Evolutionary conservation across 2,888 invertebrate genomes (phyloP).

Genomic region (Lathronympha strigana): DNA sequence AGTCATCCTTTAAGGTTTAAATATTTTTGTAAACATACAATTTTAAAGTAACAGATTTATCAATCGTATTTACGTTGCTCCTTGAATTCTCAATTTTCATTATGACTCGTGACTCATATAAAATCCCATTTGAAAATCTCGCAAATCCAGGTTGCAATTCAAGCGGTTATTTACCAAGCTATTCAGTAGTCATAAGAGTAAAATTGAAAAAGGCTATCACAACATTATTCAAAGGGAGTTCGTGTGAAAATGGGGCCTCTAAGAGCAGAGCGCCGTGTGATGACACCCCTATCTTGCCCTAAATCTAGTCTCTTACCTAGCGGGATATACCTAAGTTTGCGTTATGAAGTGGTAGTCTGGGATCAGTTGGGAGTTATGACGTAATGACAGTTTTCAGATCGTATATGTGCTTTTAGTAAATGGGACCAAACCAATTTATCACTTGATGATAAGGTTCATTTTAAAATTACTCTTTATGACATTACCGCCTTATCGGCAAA

Average conservation of each 20-base stretch:
- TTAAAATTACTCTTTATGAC: too few species aligned
- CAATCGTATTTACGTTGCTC: too few species aligned
- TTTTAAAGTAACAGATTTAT: too few species aligned
- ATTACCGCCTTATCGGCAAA: too few species aligned
- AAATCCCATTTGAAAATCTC: not conserved
- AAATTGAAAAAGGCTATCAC: constrained; percentile 60
- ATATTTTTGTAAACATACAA: too few species aligned
- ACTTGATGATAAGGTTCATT: too few species aligned
- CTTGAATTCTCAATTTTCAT: too few species aligned
- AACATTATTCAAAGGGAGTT: constrained; percentile 67
- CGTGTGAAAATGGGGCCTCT: constrained; percentile 75
- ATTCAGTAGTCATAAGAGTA: constrained; percentile 42
- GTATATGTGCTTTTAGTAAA: not conserved
- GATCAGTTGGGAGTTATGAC: constrained; percentile 9
- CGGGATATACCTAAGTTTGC: constrained; percentile 41
- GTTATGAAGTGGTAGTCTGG: constrained; percentile 12
- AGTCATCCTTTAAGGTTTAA: too few species aligned
- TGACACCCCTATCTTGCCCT: constrained; percentile 75
- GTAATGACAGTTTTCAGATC: not conserved
- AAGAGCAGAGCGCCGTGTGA: constrained; percentile 69
- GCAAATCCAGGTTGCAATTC: constrained; percentile 7
- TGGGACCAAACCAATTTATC: too few species aligned
- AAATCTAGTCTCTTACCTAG: constrained; percentile 67
- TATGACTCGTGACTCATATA: not conserved
- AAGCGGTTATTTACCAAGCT: constrained; percentile 7